phyloP scores from a whole-genome alignment of 2,888 invertebrate genomes.

The Tiliacea citrago region DNA sequence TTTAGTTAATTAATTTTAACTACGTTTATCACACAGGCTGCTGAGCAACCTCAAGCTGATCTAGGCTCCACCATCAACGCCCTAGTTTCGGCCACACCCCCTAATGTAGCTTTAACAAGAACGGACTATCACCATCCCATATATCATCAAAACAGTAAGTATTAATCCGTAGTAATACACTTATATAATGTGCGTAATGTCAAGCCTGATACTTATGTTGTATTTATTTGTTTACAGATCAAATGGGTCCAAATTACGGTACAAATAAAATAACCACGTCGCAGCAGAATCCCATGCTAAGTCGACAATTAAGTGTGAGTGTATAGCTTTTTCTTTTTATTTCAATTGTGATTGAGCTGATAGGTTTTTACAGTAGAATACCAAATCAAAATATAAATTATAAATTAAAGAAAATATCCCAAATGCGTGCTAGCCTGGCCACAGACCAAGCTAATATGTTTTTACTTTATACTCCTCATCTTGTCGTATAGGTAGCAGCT shows the following conservation, averaged over 20 bases:
- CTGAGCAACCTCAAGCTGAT: slow-evolving; percentile 93
- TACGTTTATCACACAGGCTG: slow-evolving; percentile 75
- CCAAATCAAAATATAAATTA: not conserved
- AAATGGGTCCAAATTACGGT: slow-evolving; percentile 88
- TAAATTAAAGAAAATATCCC: not conserved
- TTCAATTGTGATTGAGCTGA: not conserved
- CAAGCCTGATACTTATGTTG: slow-evolving; percentile 3
- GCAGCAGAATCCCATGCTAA: slow-evolving; percentile 97
- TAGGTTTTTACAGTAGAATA: not conserved
- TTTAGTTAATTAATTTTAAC: not conserved
- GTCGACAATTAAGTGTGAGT: slow-evolving; percentile 95
- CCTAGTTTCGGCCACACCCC: slow-evolving; percentile 95
- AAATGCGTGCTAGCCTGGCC: not conserved
- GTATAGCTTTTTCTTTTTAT: not conserved
- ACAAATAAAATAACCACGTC: slow-evolving; percentile 92
- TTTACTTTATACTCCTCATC: not conserved
- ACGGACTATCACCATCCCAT: slow-evolving; percentile 89
- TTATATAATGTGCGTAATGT: not conserved
- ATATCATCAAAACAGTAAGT: slow-evolving; percentile 85
- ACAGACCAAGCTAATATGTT: not conserved
- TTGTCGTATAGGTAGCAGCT: not conserved
- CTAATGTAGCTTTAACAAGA: slow-evolving; percentile 96
- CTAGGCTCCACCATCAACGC: slow-evolving; percentile 94
- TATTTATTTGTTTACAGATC: slow-evolving; percentile 76
- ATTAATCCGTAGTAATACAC: not conserved